A percentile compares a stretch with the other conserved stretches of the same genome.
Conservation (phyloP, 2,797 vertebrate species). For the Adrianichthys oophorus region DNA sequence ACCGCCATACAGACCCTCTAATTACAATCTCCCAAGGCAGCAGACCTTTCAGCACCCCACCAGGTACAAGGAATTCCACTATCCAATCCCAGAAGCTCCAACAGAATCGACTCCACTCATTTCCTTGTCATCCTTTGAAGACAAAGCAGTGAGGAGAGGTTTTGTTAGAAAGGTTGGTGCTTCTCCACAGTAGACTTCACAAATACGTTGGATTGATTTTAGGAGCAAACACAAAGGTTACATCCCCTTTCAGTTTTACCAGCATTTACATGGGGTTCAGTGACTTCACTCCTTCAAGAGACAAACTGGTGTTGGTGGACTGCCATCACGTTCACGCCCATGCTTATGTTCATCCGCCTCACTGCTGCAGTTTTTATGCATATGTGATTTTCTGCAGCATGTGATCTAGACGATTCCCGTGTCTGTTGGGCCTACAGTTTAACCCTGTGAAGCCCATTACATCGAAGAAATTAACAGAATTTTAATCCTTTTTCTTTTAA, state of each 20-base stretch:
- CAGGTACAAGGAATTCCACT: slow-evolving; percentile 13
- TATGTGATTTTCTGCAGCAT: no score
- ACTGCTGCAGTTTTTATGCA: no score
- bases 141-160: slow-evolving; percentile 50
- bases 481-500: no score
- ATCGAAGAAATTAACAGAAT: no score
- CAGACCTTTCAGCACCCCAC: not conserved
- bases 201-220: no score
- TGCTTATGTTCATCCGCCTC: no score
- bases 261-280: not conserved
- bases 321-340: no score
- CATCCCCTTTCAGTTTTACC: not conserved
- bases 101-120: not conserved
- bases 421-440: no score
- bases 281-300: not conserved
- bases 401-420: no score
- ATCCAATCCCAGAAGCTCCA: slow-evolving; percentile 8
- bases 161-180: slow-evolving; percentile 66
- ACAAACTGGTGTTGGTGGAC: not conserved
- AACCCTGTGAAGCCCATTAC: no score
- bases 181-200: no score
- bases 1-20: slow-evolving; percentile 29
- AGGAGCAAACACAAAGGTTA: not conserved
- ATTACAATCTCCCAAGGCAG: not conserved
- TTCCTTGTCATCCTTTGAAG: slow-evolving; percentile 34